These are phyloP conservation scores for Pteropus alecto DNA, from an alignment of 2,113 vertebrate species.

Conservation along the genomic window DNA sequence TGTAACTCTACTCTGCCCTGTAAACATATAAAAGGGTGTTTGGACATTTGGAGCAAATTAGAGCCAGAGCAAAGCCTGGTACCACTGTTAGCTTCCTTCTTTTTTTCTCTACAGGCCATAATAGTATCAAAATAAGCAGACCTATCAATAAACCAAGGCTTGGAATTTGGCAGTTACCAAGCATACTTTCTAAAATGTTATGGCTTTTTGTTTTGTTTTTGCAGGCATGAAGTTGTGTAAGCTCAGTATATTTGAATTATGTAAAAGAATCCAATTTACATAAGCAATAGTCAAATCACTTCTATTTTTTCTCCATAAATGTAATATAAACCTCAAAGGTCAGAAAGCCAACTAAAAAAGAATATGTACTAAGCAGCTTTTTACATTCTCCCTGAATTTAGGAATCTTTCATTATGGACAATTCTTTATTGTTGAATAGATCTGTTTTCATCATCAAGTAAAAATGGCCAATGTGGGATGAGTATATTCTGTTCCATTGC, in stretches of 20 bases:
- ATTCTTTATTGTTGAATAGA: neutral
- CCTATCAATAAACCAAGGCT: neutral
- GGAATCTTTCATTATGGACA: neutral
- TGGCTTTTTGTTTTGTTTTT: neutral
- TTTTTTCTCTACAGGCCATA: neutral
- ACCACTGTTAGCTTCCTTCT: neutral
- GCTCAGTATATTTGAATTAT: constrained; percentile 14
- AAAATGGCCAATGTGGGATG: neutral
- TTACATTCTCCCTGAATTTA: neutral
- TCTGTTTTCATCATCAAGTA: neutral
- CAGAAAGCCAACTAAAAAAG: neutral
- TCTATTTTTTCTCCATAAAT: neutral
- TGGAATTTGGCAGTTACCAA: neutral
- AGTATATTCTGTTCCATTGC: neutral
- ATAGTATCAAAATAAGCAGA: neutral
- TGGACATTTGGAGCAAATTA: neutral
- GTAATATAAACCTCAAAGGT: neutral
- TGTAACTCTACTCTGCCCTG: neutral
- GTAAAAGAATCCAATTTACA: neutral
- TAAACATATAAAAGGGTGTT: neutral
- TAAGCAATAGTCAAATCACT: neutral
- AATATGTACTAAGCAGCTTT: neutral
- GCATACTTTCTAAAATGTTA: neutral
- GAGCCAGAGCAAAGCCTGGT: neutral
- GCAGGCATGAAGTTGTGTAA: neutral